Evolutionary conservation across 2,888 invertebrate species (phyloP), one percentile per base, ranked within the genome.

Genomic region (Thecocarcelia acutangulata): DNA sequence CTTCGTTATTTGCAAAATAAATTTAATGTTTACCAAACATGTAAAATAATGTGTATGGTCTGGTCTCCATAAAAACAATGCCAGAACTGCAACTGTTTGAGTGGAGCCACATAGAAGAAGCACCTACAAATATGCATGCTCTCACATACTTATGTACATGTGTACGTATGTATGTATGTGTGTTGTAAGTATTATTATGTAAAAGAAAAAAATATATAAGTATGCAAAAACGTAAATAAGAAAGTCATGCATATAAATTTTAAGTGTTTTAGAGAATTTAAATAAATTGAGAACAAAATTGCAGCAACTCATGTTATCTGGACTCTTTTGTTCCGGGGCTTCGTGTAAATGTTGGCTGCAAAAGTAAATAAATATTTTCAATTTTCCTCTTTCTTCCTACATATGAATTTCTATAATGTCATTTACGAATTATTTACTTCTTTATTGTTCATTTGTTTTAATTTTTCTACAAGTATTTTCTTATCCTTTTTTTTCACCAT

Each of bases 271-370:
- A 54, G 44, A 70, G 58, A 80, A 70, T 80, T 70, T 75, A 75
- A 80, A 75, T 80, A 66, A 70, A 80, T 70, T 75, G 70, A 70
- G 46, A 59, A 75, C 70, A 66, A 70, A 70, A 75, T 70, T 75
- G 58, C 70, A 19, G 69, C 75, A 80, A 75, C 75, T 80, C 80
- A 80, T 80, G 80, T 75, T 66, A 80, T 80, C 75, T 64, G 48
- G 28, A n/a, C 15, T 64, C 15, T 56, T 48, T 56, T 19, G 19
- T 68, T 21, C 33, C 2, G n/a, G 0, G 21, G 24, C 13, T n/a
- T 15, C 5, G 15, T 12, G 19, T 9, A 8, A 33, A 44, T 59
- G 15, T 24, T n/a, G 28, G 11, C 0, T 11, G 11, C 17, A 15
- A 50, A 24, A 21, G 12, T 15, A 28, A 33, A 48, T 37, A 58